A percentile compares a stretch with the other conserved stretches of the same genome.
Evolutionary conservation across 2,797 vertebrate genomes (phyloP).

Genomic region (Anableps anableps): DNA sequence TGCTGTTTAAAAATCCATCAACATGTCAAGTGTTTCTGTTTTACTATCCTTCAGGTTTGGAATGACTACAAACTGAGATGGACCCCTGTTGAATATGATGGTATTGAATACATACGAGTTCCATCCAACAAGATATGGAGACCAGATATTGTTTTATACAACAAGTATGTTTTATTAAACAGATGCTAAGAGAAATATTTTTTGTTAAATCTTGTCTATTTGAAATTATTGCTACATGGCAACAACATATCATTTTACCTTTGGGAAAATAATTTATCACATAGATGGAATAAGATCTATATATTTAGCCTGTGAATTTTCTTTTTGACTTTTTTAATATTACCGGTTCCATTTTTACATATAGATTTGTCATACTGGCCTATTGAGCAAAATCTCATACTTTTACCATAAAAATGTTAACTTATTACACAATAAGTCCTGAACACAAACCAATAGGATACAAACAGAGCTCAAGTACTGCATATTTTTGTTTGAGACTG

Average conservation of each 20-base stretch:
- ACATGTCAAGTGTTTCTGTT: neutral
- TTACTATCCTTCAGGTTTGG: constrained; percentile 85
- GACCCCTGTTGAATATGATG: constrained; percentile 87
- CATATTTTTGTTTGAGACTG: neutral
- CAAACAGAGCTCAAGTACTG: neutral
- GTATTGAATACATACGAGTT: constrained; percentile 91
- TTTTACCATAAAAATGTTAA: neutral
- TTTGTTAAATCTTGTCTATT: neutral
- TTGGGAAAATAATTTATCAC: neutral
- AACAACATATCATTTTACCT: neutral
- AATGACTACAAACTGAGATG: constrained; percentile 93
- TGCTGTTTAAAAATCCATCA: neutral
- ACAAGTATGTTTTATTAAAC: constrained; percentile 84
- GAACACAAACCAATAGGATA: neutral
- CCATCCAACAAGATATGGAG: constrained; percentile 95
- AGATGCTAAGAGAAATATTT: neutral
- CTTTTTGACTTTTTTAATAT: neutral
- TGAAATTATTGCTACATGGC: neutral
- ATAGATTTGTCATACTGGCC: neutral
- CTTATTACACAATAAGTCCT: neutral
- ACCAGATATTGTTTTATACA: constrained; percentile 95
- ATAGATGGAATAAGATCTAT: neutral
- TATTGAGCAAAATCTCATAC: neutral
- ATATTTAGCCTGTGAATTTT: neutral
- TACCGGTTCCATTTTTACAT: neutral